Conservation (phyloP, 2,888 invertebrate genomes). For the Stenolophus ochropezus region DNA sequence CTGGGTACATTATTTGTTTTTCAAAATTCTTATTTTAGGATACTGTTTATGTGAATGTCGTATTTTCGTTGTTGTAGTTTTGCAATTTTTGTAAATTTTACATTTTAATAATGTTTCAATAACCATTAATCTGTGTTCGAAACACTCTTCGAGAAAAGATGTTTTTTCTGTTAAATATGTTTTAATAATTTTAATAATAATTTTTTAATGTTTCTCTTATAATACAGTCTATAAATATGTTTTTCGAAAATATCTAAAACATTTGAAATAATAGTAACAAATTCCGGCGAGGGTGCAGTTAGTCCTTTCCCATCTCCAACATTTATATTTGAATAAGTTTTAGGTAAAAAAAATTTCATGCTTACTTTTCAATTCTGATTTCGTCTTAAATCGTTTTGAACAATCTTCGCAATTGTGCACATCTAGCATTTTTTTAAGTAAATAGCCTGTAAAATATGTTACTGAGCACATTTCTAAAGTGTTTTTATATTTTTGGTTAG, state of each 20-base stretch:
- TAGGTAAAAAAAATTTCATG: slow-evolving; percentile 63
- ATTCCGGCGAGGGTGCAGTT: not conserved
- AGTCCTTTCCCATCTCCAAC: not conserved
- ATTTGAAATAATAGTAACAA: not conserved
- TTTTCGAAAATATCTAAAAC: not conserved
- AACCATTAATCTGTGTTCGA: not conserved
- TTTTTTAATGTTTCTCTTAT: slow-evolving; percentile 6
- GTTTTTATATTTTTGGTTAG: no score
- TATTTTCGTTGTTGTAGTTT: not conserved
- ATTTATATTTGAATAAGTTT: slow-evolving; percentile 60
- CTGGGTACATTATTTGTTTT: slow-evolving; percentile 1
- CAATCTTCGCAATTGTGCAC: slow-evolving; percentile 61
- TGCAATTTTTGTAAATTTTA: not conserved
- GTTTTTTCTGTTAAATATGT: not conserved
- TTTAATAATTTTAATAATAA: not conserved
- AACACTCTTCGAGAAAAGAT: not conserved
- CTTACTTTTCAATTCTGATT: slow-evolving; percentile 59
- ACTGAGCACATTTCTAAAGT: slow-evolving; percentile 61
- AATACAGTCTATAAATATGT: not conserved
- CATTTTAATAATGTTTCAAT: not conserved
- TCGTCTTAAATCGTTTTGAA: not conserved
- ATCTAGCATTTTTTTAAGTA: slow-evolving; percentile 61
- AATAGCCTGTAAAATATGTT: slow-evolving; percentile 64
- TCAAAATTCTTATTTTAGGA: not conserved
- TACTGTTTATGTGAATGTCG: not conserved